Conservation (phyloP, 2,113 vertebrate genomes). For the Oplegnathus fasciatus region DNA sequence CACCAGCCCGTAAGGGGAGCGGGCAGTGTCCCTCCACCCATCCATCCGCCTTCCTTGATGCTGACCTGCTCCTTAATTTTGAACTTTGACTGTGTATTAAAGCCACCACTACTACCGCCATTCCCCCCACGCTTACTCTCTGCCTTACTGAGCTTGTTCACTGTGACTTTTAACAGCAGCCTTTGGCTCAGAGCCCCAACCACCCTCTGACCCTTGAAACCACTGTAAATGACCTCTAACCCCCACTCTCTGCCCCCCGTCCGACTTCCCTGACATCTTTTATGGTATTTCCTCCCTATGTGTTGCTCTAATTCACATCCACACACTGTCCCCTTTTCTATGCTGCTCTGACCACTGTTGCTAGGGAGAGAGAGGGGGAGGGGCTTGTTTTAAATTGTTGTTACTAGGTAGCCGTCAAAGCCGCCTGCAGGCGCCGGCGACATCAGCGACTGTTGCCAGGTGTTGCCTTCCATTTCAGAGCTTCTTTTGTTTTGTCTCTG, state of each 20-base stretch:
- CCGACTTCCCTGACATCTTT: not conserved
- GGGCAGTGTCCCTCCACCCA: constrained; percentile 1
- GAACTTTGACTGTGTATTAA: constrained; percentile 67
- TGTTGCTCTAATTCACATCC: constrained; percentile 15
- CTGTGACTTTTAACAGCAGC: constrained; percentile 53
- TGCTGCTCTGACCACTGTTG: constrained; percentile 45
- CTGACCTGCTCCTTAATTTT: constrained; percentile 31
- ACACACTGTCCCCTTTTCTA: not conserved
- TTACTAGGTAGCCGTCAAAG: not conserved
- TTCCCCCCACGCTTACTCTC: constrained; percentile 39
- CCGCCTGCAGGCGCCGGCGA: too few relatives aligned
- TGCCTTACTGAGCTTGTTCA: constrained; percentile 63
- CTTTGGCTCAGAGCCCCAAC: constrained; percentile 21
- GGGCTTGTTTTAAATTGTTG: not conserved
- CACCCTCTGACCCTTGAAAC: constrained; percentile 23
- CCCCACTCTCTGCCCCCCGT: not conserved
- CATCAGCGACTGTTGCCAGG: not conserved
- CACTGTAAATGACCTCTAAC: constrained; percentile 63
- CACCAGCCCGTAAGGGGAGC: not conserved
- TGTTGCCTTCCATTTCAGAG: constrained; percentile 22
- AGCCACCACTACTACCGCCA: constrained; percentile 63
- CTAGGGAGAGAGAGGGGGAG: not conserved
- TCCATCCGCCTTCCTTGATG: not conserved
- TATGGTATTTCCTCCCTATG: not conserved
- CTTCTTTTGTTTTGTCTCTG: not conserved